These are phyloP conservation scores for Drosophila elegans DNA, from an alignment of 1,140 invertebrate species.

Conservation along the genomic window DNA sequence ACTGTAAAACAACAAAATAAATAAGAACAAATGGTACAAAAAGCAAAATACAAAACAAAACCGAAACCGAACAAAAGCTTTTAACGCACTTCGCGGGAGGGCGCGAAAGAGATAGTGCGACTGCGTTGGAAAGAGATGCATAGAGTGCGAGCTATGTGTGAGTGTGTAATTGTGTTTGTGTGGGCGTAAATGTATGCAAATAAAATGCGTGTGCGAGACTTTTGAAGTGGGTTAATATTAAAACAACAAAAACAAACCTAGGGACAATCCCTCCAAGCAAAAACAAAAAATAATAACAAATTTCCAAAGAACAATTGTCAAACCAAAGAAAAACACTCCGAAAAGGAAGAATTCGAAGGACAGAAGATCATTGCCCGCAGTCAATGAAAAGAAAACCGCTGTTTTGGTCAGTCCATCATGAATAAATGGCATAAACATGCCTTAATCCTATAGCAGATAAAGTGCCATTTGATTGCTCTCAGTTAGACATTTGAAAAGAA, in stretches of 20 bases:
- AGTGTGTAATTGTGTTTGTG: constrained; percentile 10
- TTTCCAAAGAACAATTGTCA: constrained; percentile 32
- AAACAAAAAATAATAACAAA: constrained; percentile 6
- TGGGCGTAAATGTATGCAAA: constrained; percentile 74
- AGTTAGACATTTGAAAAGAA: constrained; percentile 12
- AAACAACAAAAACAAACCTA: constrained; percentile 60
- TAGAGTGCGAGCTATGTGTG: constrained; percentile 1
- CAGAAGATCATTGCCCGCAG: constrained; percentile 39
- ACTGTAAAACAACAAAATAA: constrained; percentile 56
- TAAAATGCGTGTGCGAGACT: constrained; percentile 77
- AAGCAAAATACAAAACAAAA: constrained; percentile 50
- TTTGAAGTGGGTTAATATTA: constrained; percentile 81
- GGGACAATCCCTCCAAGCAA: constrained; percentile 17
- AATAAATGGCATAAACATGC: constrained; percentile 28
- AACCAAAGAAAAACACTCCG: constrained; percentile 51
- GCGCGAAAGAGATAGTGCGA: constrained; percentile 8
- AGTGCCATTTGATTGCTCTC: constrained; percentile 1
- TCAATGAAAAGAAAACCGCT: constrained; percentile 23
- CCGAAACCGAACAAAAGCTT: constrained; percentile 65
- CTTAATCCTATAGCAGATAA: constrained; percentile 21
- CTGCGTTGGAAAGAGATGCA: constrained; percentile 15
- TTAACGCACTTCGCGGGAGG: constrained; percentile 56
- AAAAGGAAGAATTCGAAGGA: constrained; percentile 75
- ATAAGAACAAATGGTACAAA: constrained; percentile 74
- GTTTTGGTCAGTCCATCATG: constrained; percentile 29